phyloP scores from a whole-genome alignment of 2,888 invertebrate species.

The Macrostomum cliftonense region DNA sequence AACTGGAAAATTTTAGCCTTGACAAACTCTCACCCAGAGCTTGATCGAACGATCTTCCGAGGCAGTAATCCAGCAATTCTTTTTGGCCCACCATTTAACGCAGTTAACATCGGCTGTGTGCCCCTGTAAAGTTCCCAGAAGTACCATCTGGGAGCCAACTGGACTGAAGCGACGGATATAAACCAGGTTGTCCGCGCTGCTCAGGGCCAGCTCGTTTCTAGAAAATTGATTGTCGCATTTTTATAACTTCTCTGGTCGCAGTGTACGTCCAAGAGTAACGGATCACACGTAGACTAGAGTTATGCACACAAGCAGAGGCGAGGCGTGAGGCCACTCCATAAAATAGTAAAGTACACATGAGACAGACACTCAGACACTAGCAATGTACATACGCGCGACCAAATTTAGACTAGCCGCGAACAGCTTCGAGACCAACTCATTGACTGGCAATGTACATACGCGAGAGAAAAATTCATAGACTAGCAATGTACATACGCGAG shows the following conservation, averaged over 20 bases:
- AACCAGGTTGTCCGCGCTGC: constrained; percentile 34
- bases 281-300: too few species aligned
- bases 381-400: too few species aligned
- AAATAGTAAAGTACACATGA: too few species aligned
- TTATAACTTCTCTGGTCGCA: too few species aligned
- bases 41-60: constrained; percentile 34
- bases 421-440: neutral
- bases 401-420: too few species aligned
- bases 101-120: constrained; percentile 31
- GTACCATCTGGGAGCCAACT: constrained; percentile 26
- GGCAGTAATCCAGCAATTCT: constrained; percentile 30
- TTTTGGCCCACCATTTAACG: constrained; percentile 26
- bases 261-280: too few species aligned
- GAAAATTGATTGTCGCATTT: neutral
- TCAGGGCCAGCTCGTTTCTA: constrained; percentile 33
- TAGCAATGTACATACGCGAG: too few species aligned
- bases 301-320: too few species aligned
- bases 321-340: too few species aligned
- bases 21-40: constrained; percentile 24
- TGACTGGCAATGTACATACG: neutral
- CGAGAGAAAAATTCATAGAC: too few species aligned
- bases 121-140: constrained; percentile 32
- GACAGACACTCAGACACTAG: too few species aligned
- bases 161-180: constrained; percentile 31
- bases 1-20: too few species aligned